Evolutionary conservation across 2,797 vertebrate species (phyloP).

Genomic region (Cygnus olor): DNA sequence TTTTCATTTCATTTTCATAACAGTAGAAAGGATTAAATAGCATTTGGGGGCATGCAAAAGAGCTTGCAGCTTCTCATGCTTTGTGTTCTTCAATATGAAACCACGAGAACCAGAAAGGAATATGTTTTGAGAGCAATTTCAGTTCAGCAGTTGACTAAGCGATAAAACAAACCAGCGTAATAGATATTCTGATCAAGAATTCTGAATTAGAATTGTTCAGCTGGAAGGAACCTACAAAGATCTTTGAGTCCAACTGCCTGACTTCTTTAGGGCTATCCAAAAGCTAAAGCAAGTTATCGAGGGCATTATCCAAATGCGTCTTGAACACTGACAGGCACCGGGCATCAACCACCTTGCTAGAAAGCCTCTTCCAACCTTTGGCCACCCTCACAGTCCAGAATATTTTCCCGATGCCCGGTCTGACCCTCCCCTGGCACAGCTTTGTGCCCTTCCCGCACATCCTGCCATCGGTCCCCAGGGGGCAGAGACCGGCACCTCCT

Average conservation of each 20-base stretch:
- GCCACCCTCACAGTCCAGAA: not conserved
- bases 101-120: not conserved
- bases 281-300: not conserved
- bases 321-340: not conserved
- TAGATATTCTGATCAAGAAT: not conserved
- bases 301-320: not conserved
- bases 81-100: not conserved
- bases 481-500: not conserved
- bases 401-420: not conserved
- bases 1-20: not conserved
- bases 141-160: not conserved
- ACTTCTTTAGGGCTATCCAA: not conserved
- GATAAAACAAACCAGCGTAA: not conserved
- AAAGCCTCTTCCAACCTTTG: not conserved
- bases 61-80: not conserved
- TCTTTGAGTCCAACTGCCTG: not conserved
- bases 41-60: not conserved
- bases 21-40: not conserved
- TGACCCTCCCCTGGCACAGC: not conserved
- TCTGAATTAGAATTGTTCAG: not conserved
- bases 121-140: not conserved
- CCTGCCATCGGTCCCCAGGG: not conserved
- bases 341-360: not conserved
- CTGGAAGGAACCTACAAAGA: not conserved
- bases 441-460: not conserved